Evolutionary conservation across 1,140 invertebrate species (phyloP).

Genomic region (Drosophila sproati): DNA sequence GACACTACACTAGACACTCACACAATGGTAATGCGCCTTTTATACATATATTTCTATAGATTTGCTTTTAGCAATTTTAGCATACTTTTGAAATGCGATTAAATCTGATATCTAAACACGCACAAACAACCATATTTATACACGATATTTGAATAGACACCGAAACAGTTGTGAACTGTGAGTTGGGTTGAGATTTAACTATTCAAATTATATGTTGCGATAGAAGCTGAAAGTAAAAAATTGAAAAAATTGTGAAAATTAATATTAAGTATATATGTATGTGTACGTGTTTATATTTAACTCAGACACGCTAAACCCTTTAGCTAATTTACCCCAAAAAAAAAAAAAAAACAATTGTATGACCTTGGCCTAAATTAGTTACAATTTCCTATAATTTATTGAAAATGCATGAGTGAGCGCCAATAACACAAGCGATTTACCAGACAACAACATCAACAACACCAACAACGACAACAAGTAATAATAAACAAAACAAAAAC

Average conservation of each 20-base stretch:
- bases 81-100: conserved; percentile 26
- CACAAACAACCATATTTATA: conserved; percentile 24
- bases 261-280: background rate
- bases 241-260: background rate
- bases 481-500: conserved; percentile 17
- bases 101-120: conserved; percentile 27
- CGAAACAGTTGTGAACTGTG: conserved; percentile 22
- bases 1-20: conserved; percentile 6
- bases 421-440: conserved; percentile 56
- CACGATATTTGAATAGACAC: conserved; percentile 51
- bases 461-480: conserved; percentile 2
- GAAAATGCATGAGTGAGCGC: conserved; percentile 66
- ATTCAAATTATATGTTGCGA: conserved; percentile 14
- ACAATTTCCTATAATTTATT: conserved; percentile 61
- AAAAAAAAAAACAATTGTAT: conserved; percentile 17
- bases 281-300: conserved; percentile 12
- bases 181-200: conserved; percentile 7
- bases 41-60: conserved; percentile 5
- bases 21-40: background rate
- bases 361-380: conserved; percentile 54
- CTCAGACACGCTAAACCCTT: conserved; percentile 26
- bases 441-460: conserved; percentile 34
- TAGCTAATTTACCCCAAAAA: conserved; percentile 22
- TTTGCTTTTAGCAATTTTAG: conserved; percentile 11
- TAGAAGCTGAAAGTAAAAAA: conserved; percentile 47